phyloP scores from a whole-genome alignment of 2,113 vertebrate genomes.

The Caloenas nicobarica region DNA sequence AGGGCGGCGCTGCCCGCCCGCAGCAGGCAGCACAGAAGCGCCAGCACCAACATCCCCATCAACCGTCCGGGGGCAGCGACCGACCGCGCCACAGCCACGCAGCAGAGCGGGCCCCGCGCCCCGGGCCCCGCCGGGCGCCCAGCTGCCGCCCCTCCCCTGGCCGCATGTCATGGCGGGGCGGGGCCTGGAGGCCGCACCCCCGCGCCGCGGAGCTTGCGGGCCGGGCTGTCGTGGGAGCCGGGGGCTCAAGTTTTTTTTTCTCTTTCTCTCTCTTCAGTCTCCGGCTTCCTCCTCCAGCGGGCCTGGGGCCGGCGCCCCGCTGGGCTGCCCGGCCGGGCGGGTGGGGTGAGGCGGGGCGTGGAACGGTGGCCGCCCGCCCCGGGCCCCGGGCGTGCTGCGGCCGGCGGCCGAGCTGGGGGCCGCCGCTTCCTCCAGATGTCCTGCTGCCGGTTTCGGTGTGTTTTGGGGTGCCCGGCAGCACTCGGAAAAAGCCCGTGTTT shows the following conservation, averaged over 20 bases:
- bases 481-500: not conserved
- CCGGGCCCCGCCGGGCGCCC: not conserved
- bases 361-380: rapidly evolving
- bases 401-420: rapidly evolving
- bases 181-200: too few species aligned
- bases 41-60: not conserved
- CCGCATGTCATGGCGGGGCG: not conserved
- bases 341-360: not conserved
- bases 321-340: not conserved
- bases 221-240: too few species aligned
- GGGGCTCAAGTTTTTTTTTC: too few species aligned
- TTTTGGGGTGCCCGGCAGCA: rapidly evolving
- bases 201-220: rapidly evolving
- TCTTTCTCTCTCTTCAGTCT: too few species aligned
- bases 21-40: not conserved
- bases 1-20: not conserved
- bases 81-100: rapidly evolving
- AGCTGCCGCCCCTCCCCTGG: not conserved
- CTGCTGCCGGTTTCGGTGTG: rapidly evolving
- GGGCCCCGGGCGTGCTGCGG: rapidly evolving
- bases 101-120: too few species aligned
- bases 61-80: rapidly evolving
- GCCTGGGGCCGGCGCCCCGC: too few species aligned
- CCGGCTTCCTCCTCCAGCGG: rapidly evolving
- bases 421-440: rapidly evolving